Evolutionary conservation across 2,113 vertebrate genomes (phyloP), one percentile per base, ranked within the genome.

Genomic region (Hemicordylus capensis): DNA sequence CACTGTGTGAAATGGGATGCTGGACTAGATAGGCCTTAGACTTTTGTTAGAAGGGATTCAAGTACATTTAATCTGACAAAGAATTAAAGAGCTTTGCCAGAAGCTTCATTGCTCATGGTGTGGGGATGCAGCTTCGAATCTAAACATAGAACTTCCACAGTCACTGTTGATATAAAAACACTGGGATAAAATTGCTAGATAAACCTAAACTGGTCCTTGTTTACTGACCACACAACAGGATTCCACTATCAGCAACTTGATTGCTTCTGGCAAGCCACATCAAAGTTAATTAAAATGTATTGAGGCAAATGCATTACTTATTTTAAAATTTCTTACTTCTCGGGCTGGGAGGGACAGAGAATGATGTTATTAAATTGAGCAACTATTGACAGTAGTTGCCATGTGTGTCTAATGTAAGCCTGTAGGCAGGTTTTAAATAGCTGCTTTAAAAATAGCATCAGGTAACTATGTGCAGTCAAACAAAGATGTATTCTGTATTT

Each of bases 21-120:
- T n/a, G n/a, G n/a, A n/a, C n/a, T n/a, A n/a, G n/a, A n/a, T n/a
- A n/a, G n/a, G n/a, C n/a, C n/a, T n/a, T n/a, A n/a, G n/a, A n/a
- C n/a, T n/a, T n/a, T n/a, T n/a, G 28, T 88, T 91, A 93, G 87
- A 91, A 7, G 73, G 86, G 89, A 91, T 94, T 93, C 91, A 86
- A 93, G 93, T 91, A 91, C 84, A 76, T 87, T 87, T 82, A 85
- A 82, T 93, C 89, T 89, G 86, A 92, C 88, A 90, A 84, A 87
- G 88, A 91, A 90, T 87, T 93, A 89, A 81, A 91, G 78, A 89
- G 58, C 81, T 92, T 90, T 87, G 61, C 84, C 82, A 81, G 85
- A 85, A 91, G 70, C 69, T 87, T 78, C 37, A 79, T 78, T 85
- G 44, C 87, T 93, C 66, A 72, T 80, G 77, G 31, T 1, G 0